Conservation (phyloP, 2,113 vertebrate genomes). For the Helogale parvula region DNA sequence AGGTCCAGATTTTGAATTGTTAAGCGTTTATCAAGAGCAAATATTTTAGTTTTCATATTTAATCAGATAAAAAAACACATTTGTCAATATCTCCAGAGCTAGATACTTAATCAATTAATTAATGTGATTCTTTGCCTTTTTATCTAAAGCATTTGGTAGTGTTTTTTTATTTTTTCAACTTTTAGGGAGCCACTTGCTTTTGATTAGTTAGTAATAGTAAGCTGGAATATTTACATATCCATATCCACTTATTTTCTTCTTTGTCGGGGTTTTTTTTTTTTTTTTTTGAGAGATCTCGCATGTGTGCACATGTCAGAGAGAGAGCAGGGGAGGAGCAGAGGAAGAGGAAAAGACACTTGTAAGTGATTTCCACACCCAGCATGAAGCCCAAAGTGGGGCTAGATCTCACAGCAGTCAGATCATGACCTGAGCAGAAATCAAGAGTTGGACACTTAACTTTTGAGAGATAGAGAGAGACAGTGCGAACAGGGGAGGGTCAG, state of each 20-base stretch:
- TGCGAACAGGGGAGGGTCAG: too few species aligned
- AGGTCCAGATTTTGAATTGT: constrained; percentile 55
- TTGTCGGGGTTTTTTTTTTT: too few species aligned
- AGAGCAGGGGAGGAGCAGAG: too few species aligned
- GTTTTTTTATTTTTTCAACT: constrained; percentile 38
- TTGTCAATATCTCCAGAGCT: neutral
- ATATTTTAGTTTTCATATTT: constrained; percentile 64
- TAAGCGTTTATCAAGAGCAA: constrained; percentile 23
- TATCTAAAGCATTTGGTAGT: neutral
- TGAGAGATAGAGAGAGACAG: too few species aligned
- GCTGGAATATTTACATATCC: neutral
- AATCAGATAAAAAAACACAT: constrained; percentile 62
- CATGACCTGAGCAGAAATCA: too few species aligned
- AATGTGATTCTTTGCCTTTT: constrained; percentile 25
- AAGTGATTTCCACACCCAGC: too few species aligned
- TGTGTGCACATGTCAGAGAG: too few species aligned
- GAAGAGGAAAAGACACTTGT: too few species aligned
- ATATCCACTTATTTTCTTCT: neutral
- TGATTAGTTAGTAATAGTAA: neutral
- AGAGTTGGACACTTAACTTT: too few species aligned
- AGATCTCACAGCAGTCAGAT: too few species aligned
- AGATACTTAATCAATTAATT: constrained; percentile 54
- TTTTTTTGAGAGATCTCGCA: too few species aligned
- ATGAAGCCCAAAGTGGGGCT: too few species aligned
- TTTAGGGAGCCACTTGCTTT: neutral